phyloP scores from a whole-genome alignment of 2,888 invertebrate genomes.

The Sesia bembeciformis region DNA sequence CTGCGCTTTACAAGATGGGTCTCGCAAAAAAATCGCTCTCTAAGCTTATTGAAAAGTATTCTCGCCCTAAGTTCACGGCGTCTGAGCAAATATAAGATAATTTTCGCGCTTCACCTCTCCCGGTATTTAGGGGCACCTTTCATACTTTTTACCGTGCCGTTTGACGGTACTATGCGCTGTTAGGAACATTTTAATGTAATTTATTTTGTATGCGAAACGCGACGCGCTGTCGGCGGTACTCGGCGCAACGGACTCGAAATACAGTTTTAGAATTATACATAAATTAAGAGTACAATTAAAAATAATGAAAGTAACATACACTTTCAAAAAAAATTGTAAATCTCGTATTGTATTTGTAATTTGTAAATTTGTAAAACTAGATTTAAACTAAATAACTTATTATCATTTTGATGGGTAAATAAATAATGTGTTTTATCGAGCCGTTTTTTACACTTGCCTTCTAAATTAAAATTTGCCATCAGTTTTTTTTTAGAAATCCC shows the following conservation, averaged over 20 bases:
- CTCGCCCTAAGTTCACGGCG: conserved; percentile 70
- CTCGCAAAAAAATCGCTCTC: conserved; percentile 58
- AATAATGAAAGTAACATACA: too few species aligned
- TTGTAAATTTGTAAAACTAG: too few species aligned
- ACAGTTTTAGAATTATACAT: too few species aligned
- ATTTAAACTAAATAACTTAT: too few species aligned
- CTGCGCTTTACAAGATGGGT: conserved; percentile 50
- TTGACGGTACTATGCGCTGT: conserved; percentile 41
- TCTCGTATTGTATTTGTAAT: too few species aligned
- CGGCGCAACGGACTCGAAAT: conserved; percentile 3
- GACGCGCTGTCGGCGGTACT: conserved; percentile 28
- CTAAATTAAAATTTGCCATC: too few species aligned
- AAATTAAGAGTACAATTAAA: too few species aligned
- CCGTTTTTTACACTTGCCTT: too few species aligned
- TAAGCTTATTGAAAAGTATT: conserved; percentile 75
- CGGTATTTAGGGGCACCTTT: conserved; percentile 74
- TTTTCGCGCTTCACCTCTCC: conserved; percentile 70
- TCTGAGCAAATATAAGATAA: conserved; percentile 75
- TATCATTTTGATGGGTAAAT: too few species aligned
- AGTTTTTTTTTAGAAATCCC: neutral
- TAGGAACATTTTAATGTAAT: conserved; percentile 51
- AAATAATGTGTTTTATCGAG: too few species aligned
- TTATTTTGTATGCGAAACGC: conserved; percentile 64
- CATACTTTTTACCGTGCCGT: conserved; percentile 66
- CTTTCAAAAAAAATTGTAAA: too few species aligned